Conservation (phyloP, 2,797 vertebrate genomes). For the Tinamus major region DNA sequence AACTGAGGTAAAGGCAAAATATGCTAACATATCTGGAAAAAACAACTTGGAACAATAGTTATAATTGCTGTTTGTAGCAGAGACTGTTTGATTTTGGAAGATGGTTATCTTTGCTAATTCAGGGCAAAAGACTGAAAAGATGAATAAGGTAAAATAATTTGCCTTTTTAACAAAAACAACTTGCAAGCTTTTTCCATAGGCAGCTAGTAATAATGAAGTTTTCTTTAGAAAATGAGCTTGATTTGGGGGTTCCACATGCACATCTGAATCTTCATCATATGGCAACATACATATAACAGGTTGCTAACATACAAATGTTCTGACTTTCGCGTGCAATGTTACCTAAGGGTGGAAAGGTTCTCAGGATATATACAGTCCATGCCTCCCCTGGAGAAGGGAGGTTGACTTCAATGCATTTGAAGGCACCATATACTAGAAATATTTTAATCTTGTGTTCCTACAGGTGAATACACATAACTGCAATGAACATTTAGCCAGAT, state of each 20-base stretch:
- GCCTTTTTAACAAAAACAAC: neutral
- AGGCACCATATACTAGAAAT: neutral
- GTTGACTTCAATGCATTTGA: neutral
- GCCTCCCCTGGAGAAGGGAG: neutral
- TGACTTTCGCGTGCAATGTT: neutral
- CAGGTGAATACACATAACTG: neutral
- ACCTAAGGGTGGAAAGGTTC: neutral
- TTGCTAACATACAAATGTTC: neutral
- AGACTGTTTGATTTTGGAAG: neutral
- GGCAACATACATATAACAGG: neutral
- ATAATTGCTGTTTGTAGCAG: neutral
- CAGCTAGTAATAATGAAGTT: fast-evolving
- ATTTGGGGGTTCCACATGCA: neutral
- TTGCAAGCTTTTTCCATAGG: neutral
- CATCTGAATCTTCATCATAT: neutral
- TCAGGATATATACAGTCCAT: neutral
- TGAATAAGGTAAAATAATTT: neutral
- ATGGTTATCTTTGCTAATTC: neutral
- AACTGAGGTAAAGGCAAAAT: neutral
- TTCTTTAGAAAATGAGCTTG: neutral
- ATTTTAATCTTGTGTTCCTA: conserved; percentile 25
- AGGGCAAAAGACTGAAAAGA: neutral
- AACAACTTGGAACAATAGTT: neutral
- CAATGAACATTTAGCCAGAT: conserved; percentile 61
- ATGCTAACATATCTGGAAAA: neutral